phyloP scores from a whole-genome alignment of 1,140 invertebrate genomes.

The Sycobia sp. region DNA sequence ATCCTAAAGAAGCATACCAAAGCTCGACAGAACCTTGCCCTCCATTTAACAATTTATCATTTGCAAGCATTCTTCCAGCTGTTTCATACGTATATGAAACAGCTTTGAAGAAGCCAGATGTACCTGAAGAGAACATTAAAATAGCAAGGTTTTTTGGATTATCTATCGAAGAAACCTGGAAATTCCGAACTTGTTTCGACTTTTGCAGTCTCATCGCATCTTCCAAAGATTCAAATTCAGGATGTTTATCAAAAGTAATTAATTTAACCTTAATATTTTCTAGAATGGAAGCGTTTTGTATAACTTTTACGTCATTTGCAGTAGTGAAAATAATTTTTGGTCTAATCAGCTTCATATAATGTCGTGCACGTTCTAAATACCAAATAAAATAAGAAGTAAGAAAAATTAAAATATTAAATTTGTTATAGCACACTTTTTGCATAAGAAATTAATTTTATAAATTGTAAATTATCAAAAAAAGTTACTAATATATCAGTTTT shows the following conservation, averaged over 20 bases:
- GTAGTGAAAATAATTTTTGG: constrained; percentile 36
- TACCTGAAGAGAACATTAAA: constrained; percentile 47
- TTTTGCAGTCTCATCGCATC: constrained; percentile 26
- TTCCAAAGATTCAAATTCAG: constrained; percentile 21
- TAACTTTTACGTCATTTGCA: background rate
- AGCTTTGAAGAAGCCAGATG: constrained; percentile 43
- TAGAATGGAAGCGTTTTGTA: constrained; percentile 37
- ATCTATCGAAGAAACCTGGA: constrained; percentile 11
- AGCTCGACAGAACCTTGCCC: background rate
- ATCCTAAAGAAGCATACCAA: constrained; percentile 27
- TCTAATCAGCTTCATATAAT: constrained; percentile 42
- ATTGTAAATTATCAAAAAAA: too few relatives aligned
- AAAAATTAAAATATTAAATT: background rate
- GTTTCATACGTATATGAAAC: constrained; percentile 31
- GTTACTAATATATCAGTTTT: too few relatives aligned
- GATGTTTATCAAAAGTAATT: constrained; percentile 42
- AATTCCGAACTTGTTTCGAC: constrained; percentile 14
- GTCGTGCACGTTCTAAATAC: constrained; percentile 17
- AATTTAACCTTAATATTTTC: constrained; percentile 34
- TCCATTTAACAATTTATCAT: background rate
- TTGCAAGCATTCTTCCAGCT: background rate
- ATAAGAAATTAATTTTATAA: too few relatives aligned
- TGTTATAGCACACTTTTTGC: too few relatives aligned
- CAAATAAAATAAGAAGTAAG: too few relatives aligned
- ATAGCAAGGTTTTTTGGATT: constrained; percentile 36